Conservation (phyloP, 2,888 invertebrate species). For the Cosmia pyralina region DNA sequence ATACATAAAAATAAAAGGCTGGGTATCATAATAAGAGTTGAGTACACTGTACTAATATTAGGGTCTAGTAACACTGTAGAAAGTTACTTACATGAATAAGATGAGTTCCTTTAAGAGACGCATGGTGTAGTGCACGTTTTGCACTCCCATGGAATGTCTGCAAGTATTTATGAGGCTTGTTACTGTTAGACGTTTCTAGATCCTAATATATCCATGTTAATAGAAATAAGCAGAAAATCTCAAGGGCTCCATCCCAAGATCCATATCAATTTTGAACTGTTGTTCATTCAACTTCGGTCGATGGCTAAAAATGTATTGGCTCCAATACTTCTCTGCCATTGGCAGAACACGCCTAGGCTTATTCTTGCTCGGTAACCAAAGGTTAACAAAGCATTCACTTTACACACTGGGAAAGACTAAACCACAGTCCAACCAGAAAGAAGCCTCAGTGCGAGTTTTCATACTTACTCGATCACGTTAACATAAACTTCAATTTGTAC, state of each 20-base stretch:
- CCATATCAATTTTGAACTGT: conserved; percentile 32
- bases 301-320: conserved; percentile 53
- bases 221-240: conserved; percentile 28
- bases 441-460: too few relatives aligned
- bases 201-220: conserved; percentile 36
- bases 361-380: conserved; percentile 15
- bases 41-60: conserved; percentile 35
- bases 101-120: conserved; percentile 41
- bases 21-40: conserved; percentile 28
- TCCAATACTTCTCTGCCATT: conserved; percentile 51
- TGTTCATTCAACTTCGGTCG: conserved; percentile 41
- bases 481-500: too few relatives aligned
- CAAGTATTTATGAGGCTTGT: conserved; percentile 48
- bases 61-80: conserved; percentile 45
- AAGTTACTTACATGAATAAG: conserved; percentile 35
- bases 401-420: conserved; percentile 2
- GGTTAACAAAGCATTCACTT: conserved; percentile 3
- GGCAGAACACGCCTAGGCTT: conserved; percentile 27
- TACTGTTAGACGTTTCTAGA: conserved; percentile 47
- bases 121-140: conserved; percentile 20
- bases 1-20: conserved; percentile 26
- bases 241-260: conserved; percentile 52
- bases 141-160: conserved; percentile 26
- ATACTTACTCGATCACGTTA: too few relatives aligned
- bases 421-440: background rate